Evolutionary conservation across 1,140 invertebrate genomes (phyloP).

Genomic region (Pseudachorutes palmiensis): DNA sequence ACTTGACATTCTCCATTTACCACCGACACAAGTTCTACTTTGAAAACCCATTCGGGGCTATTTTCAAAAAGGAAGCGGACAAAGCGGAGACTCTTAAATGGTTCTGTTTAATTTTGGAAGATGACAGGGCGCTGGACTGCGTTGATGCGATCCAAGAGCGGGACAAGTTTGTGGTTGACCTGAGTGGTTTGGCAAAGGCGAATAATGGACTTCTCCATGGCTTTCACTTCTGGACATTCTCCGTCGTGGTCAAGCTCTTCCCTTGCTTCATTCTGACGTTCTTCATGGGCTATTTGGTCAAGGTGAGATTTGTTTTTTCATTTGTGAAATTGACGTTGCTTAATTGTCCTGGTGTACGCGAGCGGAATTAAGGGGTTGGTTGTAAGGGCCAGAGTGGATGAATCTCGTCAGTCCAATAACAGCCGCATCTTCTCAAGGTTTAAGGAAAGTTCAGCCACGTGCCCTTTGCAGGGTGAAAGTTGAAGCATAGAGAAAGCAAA

Average conservation of each 20-base stretch:
- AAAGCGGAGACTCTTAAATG: neutral
- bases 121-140: neutral
- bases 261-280: constrained; percentile 70
- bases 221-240: constrained; percentile 73
- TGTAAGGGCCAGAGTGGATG: no score
- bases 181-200: constrained; percentile 46
- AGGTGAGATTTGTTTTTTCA: constrained; percentile 23
- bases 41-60: neutral
- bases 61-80: neutral
- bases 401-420: neutral
- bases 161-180: constrained; percentile 48
- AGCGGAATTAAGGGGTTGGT: no score
- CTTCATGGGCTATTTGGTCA: constrained; percentile 67
- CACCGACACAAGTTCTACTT: constrained; percentile 1
- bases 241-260: constrained; percentile 71
- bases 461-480: no score
- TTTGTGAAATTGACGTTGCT: neutral
- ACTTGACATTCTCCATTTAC: constrained; percentile 44
- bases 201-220: constrained; percentile 48
- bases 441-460: neutral
- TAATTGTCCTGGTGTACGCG: no score
- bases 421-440: neutral
- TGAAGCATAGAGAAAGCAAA: neutral
- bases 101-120: neutral
- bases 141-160: neutral